These are phyloP conservation scores for Drosophila mettleri DNA, from an alignment of 2,888 invertebrate species.

Conservation along the genomic window DNA sequence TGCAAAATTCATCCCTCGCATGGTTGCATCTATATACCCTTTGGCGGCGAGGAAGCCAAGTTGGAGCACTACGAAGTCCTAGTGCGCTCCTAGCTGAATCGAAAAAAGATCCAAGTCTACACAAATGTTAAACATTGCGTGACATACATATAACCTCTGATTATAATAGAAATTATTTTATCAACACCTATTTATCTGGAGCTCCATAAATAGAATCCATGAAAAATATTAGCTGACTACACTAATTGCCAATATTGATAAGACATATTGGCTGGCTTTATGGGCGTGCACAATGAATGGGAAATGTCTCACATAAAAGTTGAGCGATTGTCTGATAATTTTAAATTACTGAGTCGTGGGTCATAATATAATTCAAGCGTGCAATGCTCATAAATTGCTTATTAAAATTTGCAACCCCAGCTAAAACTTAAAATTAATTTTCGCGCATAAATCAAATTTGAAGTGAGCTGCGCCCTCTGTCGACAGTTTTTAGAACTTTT, in stretches of 20 bases:
- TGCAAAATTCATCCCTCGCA: conserved; percentile 88
- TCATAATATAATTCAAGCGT: neutral
- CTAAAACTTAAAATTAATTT: neutral
- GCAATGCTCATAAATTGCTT: neutral
- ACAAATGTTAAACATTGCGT: neutral
- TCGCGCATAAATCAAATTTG: neutral
- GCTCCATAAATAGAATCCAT: conserved; percentile 10
- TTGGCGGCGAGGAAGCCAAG: conserved; percentile 88
- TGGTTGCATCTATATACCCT: conserved; percentile 88
- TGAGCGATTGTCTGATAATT: neutral
- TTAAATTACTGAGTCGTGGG: neutral
- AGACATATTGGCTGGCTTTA: conserved; percentile 10
- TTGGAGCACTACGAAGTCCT: conserved; percentile 90
- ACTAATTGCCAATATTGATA: conserved; percentile 25
- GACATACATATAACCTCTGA: neutral
- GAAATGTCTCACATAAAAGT: neutral
- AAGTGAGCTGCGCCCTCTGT: conserved; percentile 15
- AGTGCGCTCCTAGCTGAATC: conserved; percentile 79
- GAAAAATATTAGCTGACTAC: conserved; percentile 5
- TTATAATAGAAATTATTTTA: neutral
- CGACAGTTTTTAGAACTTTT: neutral
- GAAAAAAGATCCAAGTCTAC: neutral
- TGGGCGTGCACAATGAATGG: neutral
- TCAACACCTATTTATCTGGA: conserved; percentile 11
- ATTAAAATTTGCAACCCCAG: neutral